phyloP scores from a whole-genome alignment of 2,797 vertebrate species.

The Trachurus trachurus region DNA sequence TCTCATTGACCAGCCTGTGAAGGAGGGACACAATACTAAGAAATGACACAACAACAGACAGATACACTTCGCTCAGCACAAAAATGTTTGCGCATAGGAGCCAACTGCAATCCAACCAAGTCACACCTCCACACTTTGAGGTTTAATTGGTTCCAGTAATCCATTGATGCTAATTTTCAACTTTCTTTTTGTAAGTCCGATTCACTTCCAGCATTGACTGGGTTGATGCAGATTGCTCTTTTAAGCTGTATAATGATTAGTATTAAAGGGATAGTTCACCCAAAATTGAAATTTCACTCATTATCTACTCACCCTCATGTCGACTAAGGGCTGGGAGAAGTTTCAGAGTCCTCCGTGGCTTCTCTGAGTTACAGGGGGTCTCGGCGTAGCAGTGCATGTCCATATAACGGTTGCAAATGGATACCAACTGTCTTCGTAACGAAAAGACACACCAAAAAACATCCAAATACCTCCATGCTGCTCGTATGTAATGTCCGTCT shows the following conservation, averaged over 20 bases:
- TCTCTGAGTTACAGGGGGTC: no score
- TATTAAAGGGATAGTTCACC: no score
- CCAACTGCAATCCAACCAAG: constrained; percentile 56
- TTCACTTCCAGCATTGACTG: constrained; percentile 43
- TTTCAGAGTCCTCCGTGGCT: no score
- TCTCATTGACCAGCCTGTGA: constrained; percentile 96
- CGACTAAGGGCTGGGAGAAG: no score
- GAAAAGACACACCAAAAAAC: no score
- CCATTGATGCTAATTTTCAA: constrained; percentile 15
- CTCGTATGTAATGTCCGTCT: no score
- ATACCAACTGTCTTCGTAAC: no score
- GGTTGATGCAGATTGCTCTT: constrained; percentile 45
- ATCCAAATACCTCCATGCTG: no score
- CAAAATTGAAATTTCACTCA: no score
- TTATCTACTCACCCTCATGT: no score
- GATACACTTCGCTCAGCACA: neutral
- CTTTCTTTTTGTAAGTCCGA: constrained; percentile 26
- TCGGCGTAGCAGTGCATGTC: no score
- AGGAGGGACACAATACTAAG: constrained; percentile 21
- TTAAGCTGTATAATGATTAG: constrained; percentile 57
- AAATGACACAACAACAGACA: neutral
- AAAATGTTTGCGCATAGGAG: neutral
- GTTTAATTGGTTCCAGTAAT: constrained; percentile 32
- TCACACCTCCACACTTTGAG: constrained; percentile 27
- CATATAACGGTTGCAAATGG: no score